Evolutionary conservation across 2,113 vertebrate genomes (phyloP), one percentile per base, ranked within the genome.

Genomic region (Cyanistes caeruleus): DNA sequence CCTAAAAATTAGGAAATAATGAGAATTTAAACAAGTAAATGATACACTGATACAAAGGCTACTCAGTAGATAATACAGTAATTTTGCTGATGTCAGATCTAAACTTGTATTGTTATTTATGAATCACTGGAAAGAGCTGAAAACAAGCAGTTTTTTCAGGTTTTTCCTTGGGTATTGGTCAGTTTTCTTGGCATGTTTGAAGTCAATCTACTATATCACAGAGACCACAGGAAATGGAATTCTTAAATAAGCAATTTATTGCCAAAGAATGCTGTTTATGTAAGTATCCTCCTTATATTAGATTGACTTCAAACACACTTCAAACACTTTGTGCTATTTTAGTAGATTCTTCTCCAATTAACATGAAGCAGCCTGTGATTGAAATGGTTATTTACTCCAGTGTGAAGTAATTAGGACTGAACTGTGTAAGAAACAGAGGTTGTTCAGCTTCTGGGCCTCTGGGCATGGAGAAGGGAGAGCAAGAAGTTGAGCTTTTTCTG

Each of bases 111-210:
- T 44, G 19, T 95, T 94, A 94, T 97, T 96, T 97, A 92, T 91
- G 75, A 92, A n/a, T 89, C 76, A 63, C 27, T 82, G 48, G 27
- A 35, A 76, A 58, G 74, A 79, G 43, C 75, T 84, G 94, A 97
- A 97, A 97, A 90, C 46, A 94, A 92, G 56, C 52, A 97, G 69
- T 52, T 93, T 52, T 89, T 94, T 94, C 48, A 83, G 16, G 18
- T 20, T 70, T 73, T 74, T 94, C 84, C 65, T 86, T 87, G 65
- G 41, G 22, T 85, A 87, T 70, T 31, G 63, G 49, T 92, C 86
- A 94, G 55, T 96, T 96, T 96, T 97, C 90, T 78, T 94, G 75
- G 89, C 93, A 73, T 55, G 15, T 79, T 82, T 89, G 82, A 96
- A 87, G 65, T 78, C 62, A 10, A 94, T 82, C n/a, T 68, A 89